phyloP scores from a whole-genome alignment of 2,888 invertebrate genomes.

The Lomographa bimaculata region DNA sequence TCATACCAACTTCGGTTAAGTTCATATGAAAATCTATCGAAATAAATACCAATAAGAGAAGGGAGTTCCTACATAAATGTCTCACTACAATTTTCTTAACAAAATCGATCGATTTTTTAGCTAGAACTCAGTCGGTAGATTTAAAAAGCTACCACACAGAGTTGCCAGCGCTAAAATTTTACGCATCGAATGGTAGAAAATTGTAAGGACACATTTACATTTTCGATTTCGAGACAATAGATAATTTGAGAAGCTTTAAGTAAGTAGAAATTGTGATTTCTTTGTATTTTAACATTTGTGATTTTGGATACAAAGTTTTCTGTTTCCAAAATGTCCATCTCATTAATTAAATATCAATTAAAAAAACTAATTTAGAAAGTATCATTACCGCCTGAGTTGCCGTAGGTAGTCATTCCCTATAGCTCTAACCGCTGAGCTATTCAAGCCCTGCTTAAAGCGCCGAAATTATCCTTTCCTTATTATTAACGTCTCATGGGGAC shows the following conservation, averaged over 20 bases:
- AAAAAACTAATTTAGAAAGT: no score
- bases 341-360: no score
- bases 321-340: not conserved
- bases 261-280: constrained; percentile 4
- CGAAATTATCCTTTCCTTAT: no score
- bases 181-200: constrained; percentile 42
- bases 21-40: constrained; percentile 10
- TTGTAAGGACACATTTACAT: constrained; percentile 37
- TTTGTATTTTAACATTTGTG: constrained; percentile 9
- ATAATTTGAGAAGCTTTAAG: constrained; percentile 41
- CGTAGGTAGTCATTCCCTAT: no score
- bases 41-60: constrained; percentile 13
- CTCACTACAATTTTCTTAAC: constrained; percentile 18
- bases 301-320: not conserved
- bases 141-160: constrained; percentile 54
- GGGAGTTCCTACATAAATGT: constrained; percentile 29
- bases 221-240: constrained; percentile 46
- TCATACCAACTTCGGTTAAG: no score
- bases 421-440: no score
- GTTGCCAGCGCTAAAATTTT: constrained; percentile 61
- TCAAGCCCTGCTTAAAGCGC: no score
- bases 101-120: constrained; percentile 52
- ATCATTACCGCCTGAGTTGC: no score
- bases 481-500: no score
- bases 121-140: constrained; percentile 55